phyloP scores from a whole-genome alignment of 2,113 vertebrate species.

The Odocoileus hemionus region DNA sequence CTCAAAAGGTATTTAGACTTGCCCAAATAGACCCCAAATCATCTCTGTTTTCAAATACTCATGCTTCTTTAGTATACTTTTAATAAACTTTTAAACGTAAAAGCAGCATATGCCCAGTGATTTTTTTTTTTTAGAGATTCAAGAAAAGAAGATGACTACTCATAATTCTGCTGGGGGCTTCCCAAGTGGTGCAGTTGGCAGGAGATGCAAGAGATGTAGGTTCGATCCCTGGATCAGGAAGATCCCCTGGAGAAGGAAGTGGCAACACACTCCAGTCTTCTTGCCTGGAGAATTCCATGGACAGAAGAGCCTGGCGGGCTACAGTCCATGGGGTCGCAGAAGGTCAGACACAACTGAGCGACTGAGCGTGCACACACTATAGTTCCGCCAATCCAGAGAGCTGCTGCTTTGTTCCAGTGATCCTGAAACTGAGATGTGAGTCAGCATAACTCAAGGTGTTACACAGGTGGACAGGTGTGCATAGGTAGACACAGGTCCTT shows the following conservation, averaged over 20 bases:
- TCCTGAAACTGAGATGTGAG: neutral
- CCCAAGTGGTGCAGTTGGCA: neutral
- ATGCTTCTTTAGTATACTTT: neutral
- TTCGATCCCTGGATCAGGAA: neutral
- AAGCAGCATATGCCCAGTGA: neutral
- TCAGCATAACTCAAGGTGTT: neutral
- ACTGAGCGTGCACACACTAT: neutral
- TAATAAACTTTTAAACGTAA: conserved; percentile 27
- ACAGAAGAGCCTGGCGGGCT: neutral
- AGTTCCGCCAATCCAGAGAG: neutral
- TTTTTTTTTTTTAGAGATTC: neutral
- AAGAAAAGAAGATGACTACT: neutral
- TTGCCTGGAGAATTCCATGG: neutral
- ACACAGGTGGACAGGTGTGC: neutral
- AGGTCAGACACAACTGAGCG: neutral
- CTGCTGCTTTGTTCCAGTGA: neutral
- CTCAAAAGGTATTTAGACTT: conserved; percentile 31
- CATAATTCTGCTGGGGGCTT: neutral
- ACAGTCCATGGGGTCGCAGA: neutral
- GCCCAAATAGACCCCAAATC: neutral
- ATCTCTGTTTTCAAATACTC: neutral
- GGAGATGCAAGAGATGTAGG: neutral
- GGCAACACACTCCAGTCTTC: neutral
- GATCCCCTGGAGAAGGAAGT: neutral
- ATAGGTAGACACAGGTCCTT: neutral